These are phyloP conservation scores for Petaurus breviceps DNA, from an alignment of 2,113 vertebrate species.

Conservation along the genomic window DNA sequence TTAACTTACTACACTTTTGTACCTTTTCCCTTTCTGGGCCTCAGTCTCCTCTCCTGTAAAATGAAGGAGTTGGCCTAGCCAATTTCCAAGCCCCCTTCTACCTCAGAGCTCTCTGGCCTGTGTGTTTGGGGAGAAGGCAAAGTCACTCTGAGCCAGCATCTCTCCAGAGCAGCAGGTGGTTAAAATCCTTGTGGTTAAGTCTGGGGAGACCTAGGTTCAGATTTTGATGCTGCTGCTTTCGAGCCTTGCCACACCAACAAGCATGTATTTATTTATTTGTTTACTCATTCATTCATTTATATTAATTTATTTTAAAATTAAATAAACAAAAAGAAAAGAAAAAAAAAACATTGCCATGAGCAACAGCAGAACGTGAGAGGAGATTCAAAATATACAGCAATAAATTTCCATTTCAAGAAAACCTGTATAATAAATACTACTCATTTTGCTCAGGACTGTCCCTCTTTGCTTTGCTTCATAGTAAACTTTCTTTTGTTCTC, in stretches of 20 bases:
- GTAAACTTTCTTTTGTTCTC: too few species aligned
- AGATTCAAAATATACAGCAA: too few species aligned
- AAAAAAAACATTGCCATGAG: too few species aligned
- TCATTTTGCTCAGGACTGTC: too few species aligned
- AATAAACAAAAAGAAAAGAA: too few species aligned
- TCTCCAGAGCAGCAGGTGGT: not conserved
- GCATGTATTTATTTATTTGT: not conserved
- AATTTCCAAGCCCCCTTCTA: not conserved
- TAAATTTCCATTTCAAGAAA: too few species aligned
- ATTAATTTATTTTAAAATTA: too few species aligned
- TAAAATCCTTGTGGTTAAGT: not conserved
- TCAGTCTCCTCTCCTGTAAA: not conserved
- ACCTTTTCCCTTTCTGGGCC: not conserved
- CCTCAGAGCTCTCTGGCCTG: not conserved
- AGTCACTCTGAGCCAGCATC: not conserved
- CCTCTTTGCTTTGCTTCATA: too few species aligned
- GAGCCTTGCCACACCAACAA: not conserved
- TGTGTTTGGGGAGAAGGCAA: not conserved
- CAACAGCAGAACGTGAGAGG: too few species aligned
- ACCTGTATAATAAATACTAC: too few species aligned
- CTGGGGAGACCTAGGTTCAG: not conserved
- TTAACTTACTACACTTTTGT: not conserved
- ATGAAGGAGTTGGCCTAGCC: not conserved
- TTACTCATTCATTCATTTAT: too few species aligned
- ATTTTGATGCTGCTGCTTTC: not conserved